Evolutionary conservation across 2,888 invertebrate species (phyloP).

Genomic region (Allolobophora icterica): DNA sequence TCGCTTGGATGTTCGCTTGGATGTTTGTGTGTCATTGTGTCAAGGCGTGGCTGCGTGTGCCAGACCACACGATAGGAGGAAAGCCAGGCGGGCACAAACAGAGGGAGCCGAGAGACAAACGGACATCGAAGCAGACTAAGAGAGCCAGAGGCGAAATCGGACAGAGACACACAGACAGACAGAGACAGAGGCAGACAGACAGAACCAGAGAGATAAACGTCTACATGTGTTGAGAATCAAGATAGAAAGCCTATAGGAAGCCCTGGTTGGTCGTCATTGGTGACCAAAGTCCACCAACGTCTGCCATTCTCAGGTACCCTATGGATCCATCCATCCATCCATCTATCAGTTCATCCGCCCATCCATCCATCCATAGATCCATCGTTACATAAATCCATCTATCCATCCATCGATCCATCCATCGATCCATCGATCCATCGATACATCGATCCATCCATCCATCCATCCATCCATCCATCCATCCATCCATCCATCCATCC

Average conservation of each 20-base stretch:
- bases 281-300: slow-evolving; percentile 8
- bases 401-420: too few relatives aligned
- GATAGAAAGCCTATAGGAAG: neutral
- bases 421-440: too few relatives aligned
- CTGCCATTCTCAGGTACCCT: neutral
- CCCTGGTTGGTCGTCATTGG: slow-evolving; percentile 7
- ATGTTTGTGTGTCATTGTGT: neutral
- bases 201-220: neutral
- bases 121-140: too few relatives aligned
- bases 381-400: too few relatives aligned
- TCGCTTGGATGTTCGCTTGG: neutral
- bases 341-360: too few relatives aligned
- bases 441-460: neutral
- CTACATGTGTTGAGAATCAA: neutral
- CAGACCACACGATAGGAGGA: neutral
- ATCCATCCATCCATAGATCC: too few relatives aligned
- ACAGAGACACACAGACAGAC: neutral
- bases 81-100: too few relatives aligned
- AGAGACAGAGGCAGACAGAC: neutral
- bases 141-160: neutral
- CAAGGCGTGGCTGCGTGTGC: neutral
- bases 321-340: neutral
- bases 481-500: neutral
- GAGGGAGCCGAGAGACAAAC: too few relatives aligned
- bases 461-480: slow-evolving; percentile 3